Evolutionary conservation across 2,113 vertebrate genomes (phyloP).

Genomic region (Protomyctophum bolini): DNA sequence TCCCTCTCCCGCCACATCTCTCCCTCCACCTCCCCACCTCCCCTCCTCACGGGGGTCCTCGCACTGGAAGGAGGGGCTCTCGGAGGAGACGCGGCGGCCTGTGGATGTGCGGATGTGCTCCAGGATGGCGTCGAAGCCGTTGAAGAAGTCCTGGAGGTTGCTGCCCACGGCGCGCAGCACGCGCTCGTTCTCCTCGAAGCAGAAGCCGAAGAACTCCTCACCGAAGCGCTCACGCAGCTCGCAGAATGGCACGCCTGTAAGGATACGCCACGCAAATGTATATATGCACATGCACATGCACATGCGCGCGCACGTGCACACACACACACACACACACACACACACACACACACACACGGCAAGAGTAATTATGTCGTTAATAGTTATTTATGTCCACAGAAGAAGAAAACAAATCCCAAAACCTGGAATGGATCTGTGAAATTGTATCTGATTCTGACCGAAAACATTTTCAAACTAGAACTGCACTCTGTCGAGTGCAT

Average conservation of each 20-base stretch:
- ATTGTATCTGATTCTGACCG: no score
- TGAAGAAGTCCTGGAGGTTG: conserved; percentile 97
- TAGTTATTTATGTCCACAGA: not conserved
- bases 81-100: conserved; percentile 88
- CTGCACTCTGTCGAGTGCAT: no score
- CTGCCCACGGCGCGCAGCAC: conserved; percentile 94
- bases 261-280: not conserved
- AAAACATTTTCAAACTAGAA: no score
- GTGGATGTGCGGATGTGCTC: conserved; percentile 97
- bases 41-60: conserved; percentile 85
- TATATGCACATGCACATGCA: not conserved
- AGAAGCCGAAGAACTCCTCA: conserved; percentile 94
- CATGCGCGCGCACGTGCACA: not conserved
- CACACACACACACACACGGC: not conserved
- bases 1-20: conserved; percentile 52
- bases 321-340: not conserved
- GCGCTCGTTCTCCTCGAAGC: conserved; percentile 96
- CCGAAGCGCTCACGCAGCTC: conserved; percentile 94
- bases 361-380: no score
- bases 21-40: conserved; percentile 70
- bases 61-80: conserved; percentile 97
- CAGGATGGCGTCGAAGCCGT: conserved; percentile 95
- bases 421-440: not conserved
- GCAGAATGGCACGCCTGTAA: conserved; percentile 88
- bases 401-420: not conserved